Evolutionary conservation across 2,797 vertebrate species (phyloP), one percentile per base, ranked within the genome.

Genomic region (Catostomus latipinnis): DNA sequence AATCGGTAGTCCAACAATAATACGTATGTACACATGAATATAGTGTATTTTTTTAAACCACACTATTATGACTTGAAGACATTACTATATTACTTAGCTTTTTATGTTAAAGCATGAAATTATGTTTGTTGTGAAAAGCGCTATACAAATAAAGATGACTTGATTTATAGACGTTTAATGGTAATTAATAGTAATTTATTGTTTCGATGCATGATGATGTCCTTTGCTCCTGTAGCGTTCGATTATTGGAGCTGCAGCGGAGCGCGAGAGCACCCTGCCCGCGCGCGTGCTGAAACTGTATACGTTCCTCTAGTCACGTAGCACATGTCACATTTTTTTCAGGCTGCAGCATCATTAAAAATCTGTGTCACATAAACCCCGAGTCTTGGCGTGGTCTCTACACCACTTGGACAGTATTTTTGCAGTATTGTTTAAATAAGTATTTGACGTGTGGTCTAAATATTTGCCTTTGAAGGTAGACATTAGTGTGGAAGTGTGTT

Each of bases 271-370:
- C 81, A 84, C 73, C 86, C 88, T 89, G 70, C 12, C 76, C 86
- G 76, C 86, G 90, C 89, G 80, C 80, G 1, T 80, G 54, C 14
- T 57, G 52, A 56, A 66, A 45, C 60, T 14, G 82, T 11, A 82
- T 89, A 94, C 93, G 93, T 91, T 94, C 89, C 83, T 85, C 78
- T 80, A 62, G 94, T 94, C 94, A 95, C 94, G 94, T 95, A 95
- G 93, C 76, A 87, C 88, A 85, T 72, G 53, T 61, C 81, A 49
- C 78, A 66, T 49, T 62, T 54, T 52, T 48, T 77, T 9, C 22
- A 10, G 56, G 43, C 74, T 48, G 68, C 13, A 56, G 66, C 78
- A 62, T 63, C 63, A 61, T 54, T 43, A 1, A 65, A 12, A 53
- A 53, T 56, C 43, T 62, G 12, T 84, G 45, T 58, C 56, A 57